phyloP scores from a whole-genome alignment of 2,797 vertebrate genomes.

The Argentina silus region DNA sequence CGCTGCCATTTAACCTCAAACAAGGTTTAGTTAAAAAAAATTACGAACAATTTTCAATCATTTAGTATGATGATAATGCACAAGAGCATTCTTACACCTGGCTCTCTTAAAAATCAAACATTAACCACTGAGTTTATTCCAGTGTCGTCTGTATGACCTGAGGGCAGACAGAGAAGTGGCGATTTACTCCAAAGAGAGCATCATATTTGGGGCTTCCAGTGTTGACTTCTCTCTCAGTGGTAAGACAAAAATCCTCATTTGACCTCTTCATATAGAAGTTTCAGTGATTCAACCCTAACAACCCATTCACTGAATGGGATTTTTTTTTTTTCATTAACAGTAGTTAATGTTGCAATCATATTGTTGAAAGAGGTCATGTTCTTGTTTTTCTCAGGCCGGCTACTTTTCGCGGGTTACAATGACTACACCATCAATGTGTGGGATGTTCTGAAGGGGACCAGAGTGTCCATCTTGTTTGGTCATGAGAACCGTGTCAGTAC shows the following conservation, averaged over 20 bases:
- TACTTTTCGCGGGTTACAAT: conserved; percentile 95
- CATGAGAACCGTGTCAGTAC: conserved; percentile 98
- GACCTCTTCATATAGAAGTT: neutral
- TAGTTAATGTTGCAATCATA: neutral
- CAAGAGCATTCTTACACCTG: neutral
- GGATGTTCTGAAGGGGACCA: conserved; percentile 96
- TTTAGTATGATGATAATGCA: neutral
- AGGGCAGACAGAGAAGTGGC: conserved; percentile 98
- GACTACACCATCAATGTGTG: conserved; percentile 99
- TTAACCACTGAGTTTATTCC: conserved; percentile 36
- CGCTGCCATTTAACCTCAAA: neutral
- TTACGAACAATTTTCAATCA: neutral
- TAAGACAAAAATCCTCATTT: conserved; percentile 63
- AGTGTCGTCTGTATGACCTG: conserved; percentile 97
- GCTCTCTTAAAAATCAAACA: neutral
- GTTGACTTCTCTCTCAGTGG: conserved; percentile 99
- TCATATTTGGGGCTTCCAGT: conserved; percentile 98
- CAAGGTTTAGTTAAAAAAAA: neutral
- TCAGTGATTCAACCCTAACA: neutral
- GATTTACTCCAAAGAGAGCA: conserved; percentile 98
- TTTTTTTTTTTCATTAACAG: neutral
- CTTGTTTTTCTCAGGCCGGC: conserved; percentile 78
- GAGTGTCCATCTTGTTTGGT: conserved; percentile 95
- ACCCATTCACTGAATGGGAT: too few species aligned
- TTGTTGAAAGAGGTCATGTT: neutral